Evolutionary conservation across 2,113 vertebrate species (phyloP), one percentile per base, ranked within the genome.

Genomic region (Onychostruthus taczanowskii): DNA sequence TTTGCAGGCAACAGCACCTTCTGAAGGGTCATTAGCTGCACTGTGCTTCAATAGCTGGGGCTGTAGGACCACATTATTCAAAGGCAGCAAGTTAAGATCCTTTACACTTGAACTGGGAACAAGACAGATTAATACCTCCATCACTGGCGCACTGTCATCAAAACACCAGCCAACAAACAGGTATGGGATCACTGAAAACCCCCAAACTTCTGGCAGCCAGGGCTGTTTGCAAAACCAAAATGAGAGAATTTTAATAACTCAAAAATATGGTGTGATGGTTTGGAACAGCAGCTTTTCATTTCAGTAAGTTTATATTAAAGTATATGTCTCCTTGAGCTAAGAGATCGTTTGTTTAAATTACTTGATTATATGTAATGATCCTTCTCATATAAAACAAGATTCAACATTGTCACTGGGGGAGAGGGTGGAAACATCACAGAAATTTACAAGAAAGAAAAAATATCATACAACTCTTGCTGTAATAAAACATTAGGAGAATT

Each of bases 381-480:
- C 96, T 97, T 97, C 97, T 97, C 89, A 96, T 97, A 91, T 84
- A 95, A 98, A 97, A 97, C 88, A 96, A 96, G 96, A 98, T 97
- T 97, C 97, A 98, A 97, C 94, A 94, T 94, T 96, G 81, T 94
- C 97, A 96, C 95, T 66, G 50, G 68, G 77, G 58, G 55, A 95
- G 77, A 95, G 82, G 75, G 92, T 0, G 4, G 80, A 85, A 96
- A 95, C 8, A 1, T 55, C 76, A 74, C 89, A 93, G 96, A 97
- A 98, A 97, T 97, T 96, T 96, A 97, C 69, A 9, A 95, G 91
- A 92, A 97, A 93, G 46, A 94, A 97, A 95, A 97, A 97, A 96
- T 88, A 96, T 80, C 56, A 39, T 87, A 94, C 94, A 93, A 94
- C 77, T 94, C 95, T 92, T 87, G 61, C 89, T 31, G 67, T 90